Base-by-base conservation (phyloP, 2,888 invertebrate species). In the Corythucha ciliata region DNA sequence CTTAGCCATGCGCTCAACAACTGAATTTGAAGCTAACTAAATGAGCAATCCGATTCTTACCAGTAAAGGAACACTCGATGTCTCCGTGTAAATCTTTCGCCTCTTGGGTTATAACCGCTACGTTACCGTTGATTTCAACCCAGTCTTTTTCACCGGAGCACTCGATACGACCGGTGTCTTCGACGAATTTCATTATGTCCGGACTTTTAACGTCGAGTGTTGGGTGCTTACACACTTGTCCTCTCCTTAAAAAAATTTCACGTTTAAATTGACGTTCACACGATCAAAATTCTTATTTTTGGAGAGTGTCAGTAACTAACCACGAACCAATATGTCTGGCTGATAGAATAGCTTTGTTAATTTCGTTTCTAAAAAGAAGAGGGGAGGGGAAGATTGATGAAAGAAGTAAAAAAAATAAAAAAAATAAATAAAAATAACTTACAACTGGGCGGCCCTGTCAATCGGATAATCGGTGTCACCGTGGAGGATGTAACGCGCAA, bases 141-240 rank as follows among this genome's bases (percentile, higher is more conserved):
- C 91, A 92, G 65, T 89, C 82, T 25, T 69, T 73, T 55, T 67
- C 74, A 63, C 63, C 68, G 10, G 73, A 72, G 64, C 92, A 92
- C 12, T 73, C 68, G 2, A 90, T 70, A 1, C 76, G 75, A 0
- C 78, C 73, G 12, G 77, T 72, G 10, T 74, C 66, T 57, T 75
- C 72, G 53, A 86, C 77, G 61, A 82, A 86, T 64, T 78, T 77
- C 69, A 78, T 80, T 27, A 90, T 80, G 61, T 83, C 83, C 6
- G 80, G 77, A 56, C 81, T 78, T 62, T 78, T 73, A 26, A 83
- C 68, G 6, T 80, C 77, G 53, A 85, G 67, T 44, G 73, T 67
- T 0, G 84, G 83, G 60, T 79, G 74, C 58, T 75, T 77, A 59
- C 84, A 84, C 22, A 75, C 74, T 40, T 60, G 57, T 10, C 58